Conservation (phyloP, 2,113 vertebrate genomes). For the Mystacornis crossleyi region DNA sequence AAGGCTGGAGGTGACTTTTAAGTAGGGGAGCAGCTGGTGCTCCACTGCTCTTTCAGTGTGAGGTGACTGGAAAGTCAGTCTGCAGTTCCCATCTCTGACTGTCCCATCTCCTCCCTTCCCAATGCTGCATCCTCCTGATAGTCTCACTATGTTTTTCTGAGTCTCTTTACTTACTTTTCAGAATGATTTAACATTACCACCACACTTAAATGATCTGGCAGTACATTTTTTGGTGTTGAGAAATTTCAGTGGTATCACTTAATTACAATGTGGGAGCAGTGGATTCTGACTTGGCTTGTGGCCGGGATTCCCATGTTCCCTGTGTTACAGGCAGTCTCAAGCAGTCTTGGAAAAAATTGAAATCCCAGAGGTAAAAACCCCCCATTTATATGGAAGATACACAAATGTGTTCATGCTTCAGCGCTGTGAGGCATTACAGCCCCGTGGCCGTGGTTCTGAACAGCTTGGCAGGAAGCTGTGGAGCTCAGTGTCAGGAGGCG, state of each 20-base stretch:
- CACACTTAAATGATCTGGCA: not conserved
- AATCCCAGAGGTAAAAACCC: not conserved
- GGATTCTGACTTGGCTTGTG: not conserved
- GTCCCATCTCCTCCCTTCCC: not conserved
- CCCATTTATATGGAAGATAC: not conserved
- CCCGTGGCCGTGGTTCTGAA: not conserved
- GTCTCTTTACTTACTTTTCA: not conserved
- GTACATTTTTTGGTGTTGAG: not conserved
- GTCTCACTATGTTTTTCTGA: not conserved
- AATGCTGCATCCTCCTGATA: not conserved
- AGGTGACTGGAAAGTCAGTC: not conserved
- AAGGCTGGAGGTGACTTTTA: constrained; percentile 3
- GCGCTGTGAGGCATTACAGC: not conserved
- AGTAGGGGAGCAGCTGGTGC: not conserved
- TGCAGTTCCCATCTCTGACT: not conserved
- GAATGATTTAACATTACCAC: not conserved
- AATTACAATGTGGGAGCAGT: not conserved
- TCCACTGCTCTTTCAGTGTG: not conserved
- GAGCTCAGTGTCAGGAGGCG: not conserved
- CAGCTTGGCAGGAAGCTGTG: not conserved
- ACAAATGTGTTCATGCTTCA: not conserved
- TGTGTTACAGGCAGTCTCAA: not conserved
- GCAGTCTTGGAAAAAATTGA: not conserved
- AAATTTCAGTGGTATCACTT: not conserved
- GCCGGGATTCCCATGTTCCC: not conserved